Percentiles rank a stretch among this genome's conserved stretches.
Conservation (phyloP, 2,113 vertebrate genomes). For the Alces alces region DNA sequence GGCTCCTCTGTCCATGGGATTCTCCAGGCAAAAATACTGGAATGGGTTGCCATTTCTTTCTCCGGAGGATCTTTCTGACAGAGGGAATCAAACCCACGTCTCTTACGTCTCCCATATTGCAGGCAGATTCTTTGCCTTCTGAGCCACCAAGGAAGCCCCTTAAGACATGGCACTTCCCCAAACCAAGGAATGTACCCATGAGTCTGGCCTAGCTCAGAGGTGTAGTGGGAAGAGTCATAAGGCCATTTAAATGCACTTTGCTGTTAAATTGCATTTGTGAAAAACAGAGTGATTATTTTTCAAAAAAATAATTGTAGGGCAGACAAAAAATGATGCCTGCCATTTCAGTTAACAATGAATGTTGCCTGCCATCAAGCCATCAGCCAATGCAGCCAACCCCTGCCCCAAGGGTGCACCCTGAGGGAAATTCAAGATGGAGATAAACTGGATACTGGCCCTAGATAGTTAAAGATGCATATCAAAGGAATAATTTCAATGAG, state of each 20-base stretch:
- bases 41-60: background rate
- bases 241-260: background rate
- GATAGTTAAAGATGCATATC: background rate
- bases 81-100: background rate
- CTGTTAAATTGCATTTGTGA: background rate
- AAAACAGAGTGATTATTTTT: slow-evolving; percentile 17
- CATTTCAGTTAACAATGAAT: background rate
- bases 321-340: background rate
- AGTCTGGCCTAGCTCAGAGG: background rate
- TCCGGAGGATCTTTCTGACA: background rate
- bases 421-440: background rate
- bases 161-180: background rate
- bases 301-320: background rate
- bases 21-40: background rate
- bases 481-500: background rate
- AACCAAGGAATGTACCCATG: background rate
- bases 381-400: background rate
- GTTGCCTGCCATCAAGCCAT: background rate
- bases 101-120: background rate
- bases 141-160: background rate
- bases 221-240: background rate
- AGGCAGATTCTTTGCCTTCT: background rate
- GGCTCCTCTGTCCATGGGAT: background rate
- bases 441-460: background rate
- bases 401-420: background rate